These are phyloP conservation scores for Chiloscyllium punctatum DNA, from an alignment of 2,797 vertebrate species.

Conservation along the genomic window DNA sequence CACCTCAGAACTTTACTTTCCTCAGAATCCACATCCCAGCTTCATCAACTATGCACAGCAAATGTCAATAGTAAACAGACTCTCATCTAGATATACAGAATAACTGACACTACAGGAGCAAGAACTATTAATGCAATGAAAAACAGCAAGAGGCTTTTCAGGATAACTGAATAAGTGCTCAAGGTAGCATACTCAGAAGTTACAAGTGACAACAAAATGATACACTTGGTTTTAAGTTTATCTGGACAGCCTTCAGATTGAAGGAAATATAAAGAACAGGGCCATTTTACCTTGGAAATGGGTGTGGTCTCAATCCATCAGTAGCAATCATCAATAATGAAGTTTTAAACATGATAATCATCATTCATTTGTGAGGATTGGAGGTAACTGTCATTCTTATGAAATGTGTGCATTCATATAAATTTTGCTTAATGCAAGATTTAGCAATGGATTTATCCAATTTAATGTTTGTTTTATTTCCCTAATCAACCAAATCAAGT, in stretches of 20 bases:
- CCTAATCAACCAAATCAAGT: neutral
- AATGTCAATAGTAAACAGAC: neutral
- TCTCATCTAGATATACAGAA: no score
- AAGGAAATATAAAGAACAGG: neutral
- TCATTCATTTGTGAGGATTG: no score
- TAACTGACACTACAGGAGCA: neutral
- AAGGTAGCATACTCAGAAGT: neutral
- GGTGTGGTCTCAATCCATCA: neutral
- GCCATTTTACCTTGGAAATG: neutral
- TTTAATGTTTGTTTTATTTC: neutral
- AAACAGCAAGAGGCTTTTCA: neutral
- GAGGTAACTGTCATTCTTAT: neutral
- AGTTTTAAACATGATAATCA: neutral
- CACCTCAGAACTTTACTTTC: neutral
- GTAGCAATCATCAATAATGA: neutral
- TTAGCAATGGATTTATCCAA: neutral
- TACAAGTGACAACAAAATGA: neutral
- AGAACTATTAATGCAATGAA: neutral
- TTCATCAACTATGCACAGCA: neutral
- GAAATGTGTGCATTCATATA: neutral
- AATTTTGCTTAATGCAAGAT: neutral
- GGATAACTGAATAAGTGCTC: neutral
- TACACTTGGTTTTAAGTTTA: neutral
- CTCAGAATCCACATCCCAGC: neutral
- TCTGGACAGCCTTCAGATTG: neutral